Conservation (phyloP, 2,113 vertebrate species). For the Laterallus jamaicensis region DNA sequence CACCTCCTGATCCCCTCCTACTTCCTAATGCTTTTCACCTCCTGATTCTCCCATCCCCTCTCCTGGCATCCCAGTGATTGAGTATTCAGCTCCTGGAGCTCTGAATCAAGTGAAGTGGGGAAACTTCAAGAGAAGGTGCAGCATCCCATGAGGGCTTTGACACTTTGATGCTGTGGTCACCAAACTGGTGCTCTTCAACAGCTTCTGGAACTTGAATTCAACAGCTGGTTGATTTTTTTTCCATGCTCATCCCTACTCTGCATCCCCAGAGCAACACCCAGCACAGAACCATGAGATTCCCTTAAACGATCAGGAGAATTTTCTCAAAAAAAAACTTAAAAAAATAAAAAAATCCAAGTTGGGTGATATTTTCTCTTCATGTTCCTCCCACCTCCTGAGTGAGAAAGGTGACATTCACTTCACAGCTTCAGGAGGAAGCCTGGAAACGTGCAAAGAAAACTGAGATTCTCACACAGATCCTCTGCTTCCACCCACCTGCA, state of each 20-base stretch:
- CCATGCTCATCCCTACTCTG: not conserved
- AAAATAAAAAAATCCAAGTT: not conserved
- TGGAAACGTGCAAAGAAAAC: constrained; percentile 38
- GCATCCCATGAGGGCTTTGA: not conserved
- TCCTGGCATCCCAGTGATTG: not conserved
- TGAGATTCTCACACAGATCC: not conserved
- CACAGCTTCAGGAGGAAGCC: constrained; percentile 16
- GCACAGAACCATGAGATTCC: not conserved
- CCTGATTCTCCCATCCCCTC: not conserved
- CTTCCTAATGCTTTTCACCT: not conserved
- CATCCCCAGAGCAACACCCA: not conserved
- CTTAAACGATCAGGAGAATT: not conserved
- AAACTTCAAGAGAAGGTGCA: not conserved
- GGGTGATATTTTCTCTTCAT: not conserved
- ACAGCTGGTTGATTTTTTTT: not conserved
- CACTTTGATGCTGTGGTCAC: not conserved
- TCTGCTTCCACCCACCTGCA: not conserved
- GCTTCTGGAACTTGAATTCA: not conserved
- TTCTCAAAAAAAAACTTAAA: not conserved
- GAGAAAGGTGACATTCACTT: not conserved
- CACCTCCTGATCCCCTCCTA: too few relatives aligned
- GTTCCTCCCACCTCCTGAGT: not conserved
- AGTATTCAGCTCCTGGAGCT: not conserved
- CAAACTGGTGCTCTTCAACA: not conserved
- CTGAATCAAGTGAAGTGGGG: not conserved